A percentile compares a stretch with the other conserved stretches of the same genome.
Evolutionary conservation across 2,113 vertebrate genomes (phyloP).

Genomic region (Chrysochloris asiatica): DNA sequence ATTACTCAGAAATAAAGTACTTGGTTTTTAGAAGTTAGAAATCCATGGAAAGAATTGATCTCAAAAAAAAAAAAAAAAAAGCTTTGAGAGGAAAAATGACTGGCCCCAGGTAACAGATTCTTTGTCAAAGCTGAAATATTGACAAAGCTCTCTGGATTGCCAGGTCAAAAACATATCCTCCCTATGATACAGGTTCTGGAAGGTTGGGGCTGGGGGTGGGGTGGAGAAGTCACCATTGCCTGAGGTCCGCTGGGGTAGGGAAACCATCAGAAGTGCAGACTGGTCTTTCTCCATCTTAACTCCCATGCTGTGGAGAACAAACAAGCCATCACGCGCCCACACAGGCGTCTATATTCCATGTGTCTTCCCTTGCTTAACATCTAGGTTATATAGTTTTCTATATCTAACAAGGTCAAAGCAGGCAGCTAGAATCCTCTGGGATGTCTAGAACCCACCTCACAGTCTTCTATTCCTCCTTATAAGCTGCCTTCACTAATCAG

Average conservation of each 20-base stretch:
- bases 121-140: neutral
- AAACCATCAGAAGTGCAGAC: neutral
- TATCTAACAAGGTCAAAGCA: slow-evolving; percentile 2
- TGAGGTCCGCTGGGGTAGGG: neutral
- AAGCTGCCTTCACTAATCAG: neutral
- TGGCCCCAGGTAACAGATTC: neutral
- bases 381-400: neutral
- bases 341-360: neutral
- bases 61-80: too few relatives aligned
- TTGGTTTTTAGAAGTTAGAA: slow-evolving; percentile 31
- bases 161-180: neutral
- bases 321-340: neutral
- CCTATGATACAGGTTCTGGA: neutral
- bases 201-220: too few relatives aligned
- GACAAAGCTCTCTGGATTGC: neutral
- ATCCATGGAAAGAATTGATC: neutral
- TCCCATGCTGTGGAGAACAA: neutral
- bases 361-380: neutral
- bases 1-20: neutral
- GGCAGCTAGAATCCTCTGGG: neutral
- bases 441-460: neutral
- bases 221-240: neutral
- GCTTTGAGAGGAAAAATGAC: neutral
- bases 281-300: neutral
- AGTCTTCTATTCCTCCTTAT: neutral